A percentile compares a stretch with the other conserved stretches of the same genome.
Conservation (phyloP, 2,113 vertebrate species). For the Hemibagrus wyckioides region DNA sequence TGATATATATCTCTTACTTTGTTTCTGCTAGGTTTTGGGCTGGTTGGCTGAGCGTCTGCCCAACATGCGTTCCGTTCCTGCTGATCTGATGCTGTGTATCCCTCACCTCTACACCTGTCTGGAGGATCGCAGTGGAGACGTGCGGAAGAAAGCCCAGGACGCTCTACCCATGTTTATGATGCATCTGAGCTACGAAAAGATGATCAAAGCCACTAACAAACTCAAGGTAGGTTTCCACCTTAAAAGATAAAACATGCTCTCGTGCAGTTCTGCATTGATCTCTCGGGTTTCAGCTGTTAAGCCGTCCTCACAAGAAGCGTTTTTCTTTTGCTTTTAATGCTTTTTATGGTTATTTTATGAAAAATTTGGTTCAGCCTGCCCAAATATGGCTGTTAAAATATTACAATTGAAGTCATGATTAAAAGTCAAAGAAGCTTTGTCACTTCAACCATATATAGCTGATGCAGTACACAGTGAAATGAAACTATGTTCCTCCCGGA, state of each 20-base stretch:
- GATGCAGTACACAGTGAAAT: too few relatives aligned
- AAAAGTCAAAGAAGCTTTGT: too few relatives aligned
- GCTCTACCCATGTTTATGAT: conserved; percentile 96
- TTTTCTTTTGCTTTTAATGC: background rate
- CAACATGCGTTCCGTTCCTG: conserved; percentile 80
- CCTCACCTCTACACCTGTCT: conserved; percentile 89
- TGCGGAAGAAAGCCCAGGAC: conserved; percentile 95
- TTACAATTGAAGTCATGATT: background rate
- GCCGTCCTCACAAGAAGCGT: background rate
- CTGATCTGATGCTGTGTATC: conserved; percentile 85
- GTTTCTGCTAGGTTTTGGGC: conserved; percentile 80
- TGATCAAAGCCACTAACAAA: conserved; percentile 90
- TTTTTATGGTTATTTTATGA: background rate
- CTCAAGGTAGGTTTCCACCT: conserved; percentile 80
- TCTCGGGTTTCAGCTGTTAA: background rate
- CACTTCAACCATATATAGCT: too few relatives aligned
- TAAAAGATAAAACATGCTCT: background rate
- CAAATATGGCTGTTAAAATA: background rate
- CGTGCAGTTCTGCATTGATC: background rate
- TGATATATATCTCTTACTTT: background rate
- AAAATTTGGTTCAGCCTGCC: background rate
- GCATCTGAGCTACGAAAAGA: conserved; percentile 95
- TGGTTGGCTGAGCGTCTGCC: conserved; percentile 96
- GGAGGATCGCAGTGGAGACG: conserved; percentile 96
- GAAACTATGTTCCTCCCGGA: too few relatives aligned